A percentile compares a stretch with the other conserved stretches of the same genome.
Conservation (phyloP, 2,113 vertebrate species). For the Calypte anna region DNA sequence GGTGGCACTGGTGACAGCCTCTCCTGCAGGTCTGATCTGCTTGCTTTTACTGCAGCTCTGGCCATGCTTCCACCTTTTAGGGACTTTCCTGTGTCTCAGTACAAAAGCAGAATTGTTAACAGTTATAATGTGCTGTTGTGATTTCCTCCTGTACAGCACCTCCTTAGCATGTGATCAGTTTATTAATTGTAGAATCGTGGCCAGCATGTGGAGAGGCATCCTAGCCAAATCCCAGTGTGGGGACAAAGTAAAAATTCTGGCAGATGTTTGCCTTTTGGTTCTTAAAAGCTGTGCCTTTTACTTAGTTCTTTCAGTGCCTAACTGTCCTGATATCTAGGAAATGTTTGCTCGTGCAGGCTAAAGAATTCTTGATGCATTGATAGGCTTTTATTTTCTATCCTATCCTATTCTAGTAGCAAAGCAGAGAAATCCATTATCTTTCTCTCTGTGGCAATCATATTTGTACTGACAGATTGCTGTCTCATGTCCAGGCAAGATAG, state of each 20-base stretch:
- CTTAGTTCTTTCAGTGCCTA: not conserved
- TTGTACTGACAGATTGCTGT: not conserved
- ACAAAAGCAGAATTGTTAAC: not conserved
- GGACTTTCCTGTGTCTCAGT: not conserved
- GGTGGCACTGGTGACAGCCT: not conserved
- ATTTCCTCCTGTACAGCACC: not conserved
- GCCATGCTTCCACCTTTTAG: not conserved
- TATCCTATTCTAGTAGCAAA: not conserved
- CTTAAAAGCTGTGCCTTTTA: not conserved
- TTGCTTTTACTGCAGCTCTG: not conserved
- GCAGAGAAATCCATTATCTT: not conserved
- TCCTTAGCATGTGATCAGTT: not conserved
- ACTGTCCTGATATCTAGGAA: not conserved
- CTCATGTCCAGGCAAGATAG: not conserved
- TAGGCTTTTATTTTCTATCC: not conserved
- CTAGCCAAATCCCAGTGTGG: not conserved
- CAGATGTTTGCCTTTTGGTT: not conserved
- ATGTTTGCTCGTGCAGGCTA: not conserved
- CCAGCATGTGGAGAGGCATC: fast-evolving
- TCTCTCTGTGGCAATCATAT: not conserved
- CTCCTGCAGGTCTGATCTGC: not conserved
- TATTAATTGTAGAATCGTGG: not conserved
- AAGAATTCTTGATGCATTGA: not conserved
- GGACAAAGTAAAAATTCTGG: not conserved
- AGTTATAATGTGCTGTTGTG: fast-evolving